Percentiles rank a stretch among this genome's conserved stretches.
phyloP scores from a whole-genome alignment of 1,140 invertebrate genomes.

The Gryllus bimaculatus region DNA sequence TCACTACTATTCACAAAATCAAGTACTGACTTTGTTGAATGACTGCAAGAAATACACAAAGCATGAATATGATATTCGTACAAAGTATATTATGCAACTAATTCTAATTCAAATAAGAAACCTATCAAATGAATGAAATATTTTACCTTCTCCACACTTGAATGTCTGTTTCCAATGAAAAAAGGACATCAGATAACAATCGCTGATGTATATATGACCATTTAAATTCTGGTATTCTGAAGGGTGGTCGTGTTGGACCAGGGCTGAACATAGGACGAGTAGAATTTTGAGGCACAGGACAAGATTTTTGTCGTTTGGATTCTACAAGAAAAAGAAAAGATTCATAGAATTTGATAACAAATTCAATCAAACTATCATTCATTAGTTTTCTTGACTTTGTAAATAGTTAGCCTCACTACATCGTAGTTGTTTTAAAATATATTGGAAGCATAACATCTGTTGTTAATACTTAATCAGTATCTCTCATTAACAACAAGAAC shows the following conservation, averaged over 20 bases:
- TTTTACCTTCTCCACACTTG: conserved; percentile 77
- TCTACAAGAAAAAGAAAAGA: conserved; percentile 15
- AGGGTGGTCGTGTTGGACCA: conserved; percentile 89
- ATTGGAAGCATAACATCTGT: no score
- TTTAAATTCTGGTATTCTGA: conserved; percentile 97
- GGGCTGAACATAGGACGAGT: conserved; percentile 83
- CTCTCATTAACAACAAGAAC: no score
- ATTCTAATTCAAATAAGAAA: neutral
- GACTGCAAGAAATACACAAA: conserved; percentile 48
- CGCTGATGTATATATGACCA: conserved; percentile 99
- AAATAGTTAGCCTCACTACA: no score
- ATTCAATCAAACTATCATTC: neutral
- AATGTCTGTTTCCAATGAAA: conserved; percentile 95
- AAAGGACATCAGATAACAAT: conserved; percentile 90
- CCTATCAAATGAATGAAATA: neutral
- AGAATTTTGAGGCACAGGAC: conserved; percentile 32
- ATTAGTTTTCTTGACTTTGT: no score
- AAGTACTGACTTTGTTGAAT: conserved; percentile 91
- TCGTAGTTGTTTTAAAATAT: no score
- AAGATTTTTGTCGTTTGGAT: conserved; percentile 45
- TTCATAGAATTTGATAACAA: neutral
- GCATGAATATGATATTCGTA: neutral
- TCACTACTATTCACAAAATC: conserved; percentile 97
- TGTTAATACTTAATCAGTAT: no score
- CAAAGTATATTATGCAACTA: neutral